A percentile compares a stretch with the other conserved stretches of the same genome.
Conservation (phyloP, 2,888 invertebrate genomes). For the Cephus spinipes region DNA sequence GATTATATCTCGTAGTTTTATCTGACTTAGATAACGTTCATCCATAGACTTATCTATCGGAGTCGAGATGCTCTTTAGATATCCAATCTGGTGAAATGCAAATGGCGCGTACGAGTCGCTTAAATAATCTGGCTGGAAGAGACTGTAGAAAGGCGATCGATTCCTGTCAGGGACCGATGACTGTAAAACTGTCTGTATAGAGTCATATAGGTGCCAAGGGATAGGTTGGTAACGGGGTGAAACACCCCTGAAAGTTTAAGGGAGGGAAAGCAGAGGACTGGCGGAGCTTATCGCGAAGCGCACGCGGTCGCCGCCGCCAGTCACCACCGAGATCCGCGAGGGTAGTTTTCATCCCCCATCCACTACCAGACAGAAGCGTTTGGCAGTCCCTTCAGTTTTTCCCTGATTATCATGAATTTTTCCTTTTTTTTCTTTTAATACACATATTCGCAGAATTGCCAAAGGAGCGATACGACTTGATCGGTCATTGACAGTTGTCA, state of each 20-base stretch:
- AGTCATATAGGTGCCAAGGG: not conserved
- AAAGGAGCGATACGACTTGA: not conserved
- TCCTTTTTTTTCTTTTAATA: not conserved
- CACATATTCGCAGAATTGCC: not conserved
- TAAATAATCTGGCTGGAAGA: not conserved
- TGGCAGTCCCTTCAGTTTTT: not conserved
- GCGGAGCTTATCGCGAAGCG: slow-evolving; percentile 60
- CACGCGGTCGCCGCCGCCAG: slow-evolving; percentile 63
- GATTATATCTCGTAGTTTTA: not conserved
- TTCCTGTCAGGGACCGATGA: not conserved
- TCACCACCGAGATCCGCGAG: slow-evolving; percentile 40
- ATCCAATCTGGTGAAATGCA: not conserved
- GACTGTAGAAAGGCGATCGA: not conserved
- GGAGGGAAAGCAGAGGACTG: slow-evolving; percentile 12
- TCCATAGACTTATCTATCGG: not conserved
- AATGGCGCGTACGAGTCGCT: not conserved
- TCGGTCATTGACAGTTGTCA: not conserved
- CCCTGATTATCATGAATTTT: not conserved
- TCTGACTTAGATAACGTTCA: not conserved
- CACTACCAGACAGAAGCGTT: not conserved
- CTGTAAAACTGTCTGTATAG: not conserved
- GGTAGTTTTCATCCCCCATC: not conserved
- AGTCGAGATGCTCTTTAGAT: not conserved
- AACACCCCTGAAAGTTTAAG: slow-evolving; percentile 27
- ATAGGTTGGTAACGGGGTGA: slow-evolving; percentile 16